Evolutionary conservation across 2,797 vertebrate species (phyloP).

Genomic region (Dermochelys coriacea): DNA sequence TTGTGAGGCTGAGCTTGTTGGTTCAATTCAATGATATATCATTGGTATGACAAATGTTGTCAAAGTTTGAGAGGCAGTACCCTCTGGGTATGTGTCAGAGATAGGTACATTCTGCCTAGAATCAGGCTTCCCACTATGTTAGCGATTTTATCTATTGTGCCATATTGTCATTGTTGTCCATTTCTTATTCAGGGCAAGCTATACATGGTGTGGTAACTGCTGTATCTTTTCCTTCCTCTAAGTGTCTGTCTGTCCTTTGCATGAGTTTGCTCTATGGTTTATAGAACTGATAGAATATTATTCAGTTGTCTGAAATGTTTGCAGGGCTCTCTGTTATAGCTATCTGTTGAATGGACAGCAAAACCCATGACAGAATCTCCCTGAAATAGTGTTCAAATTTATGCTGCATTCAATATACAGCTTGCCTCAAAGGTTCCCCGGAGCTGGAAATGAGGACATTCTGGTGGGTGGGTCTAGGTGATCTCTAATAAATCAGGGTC

Average conservation of each 20-base stretch:
- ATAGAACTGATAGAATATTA: not conserved
- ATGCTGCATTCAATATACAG: accelerated
- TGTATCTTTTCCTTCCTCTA: not conserved
- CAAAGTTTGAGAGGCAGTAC: not conserved
- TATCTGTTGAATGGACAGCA: not conserved
- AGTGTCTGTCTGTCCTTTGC: not conserved
- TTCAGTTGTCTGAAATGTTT: not conserved
- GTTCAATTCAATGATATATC: not conserved
- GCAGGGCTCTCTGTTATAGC: not conserved
- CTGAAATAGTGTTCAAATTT: not conserved
- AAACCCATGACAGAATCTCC: not conserved
- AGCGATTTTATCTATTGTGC: not conserved
- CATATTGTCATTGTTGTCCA: not conserved
- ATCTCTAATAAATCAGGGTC: not conserved
- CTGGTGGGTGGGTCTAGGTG: not conserved
- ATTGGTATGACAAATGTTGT: not conserved
- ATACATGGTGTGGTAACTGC: not conserved
- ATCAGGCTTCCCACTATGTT: not conserved
- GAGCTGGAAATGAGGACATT: accelerated
- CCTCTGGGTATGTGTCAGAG: not conserved
- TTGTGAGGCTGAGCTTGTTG: slow-evolving; percentile 8
- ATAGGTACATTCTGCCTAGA: not conserved
- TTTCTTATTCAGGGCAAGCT: not conserved
- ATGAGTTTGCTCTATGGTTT: not conserved
- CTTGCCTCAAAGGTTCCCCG: not conserved